Evolutionary conservation across 2,113 vertebrate species (phyloP).

Genomic region (Lophura nycthemera): DNA sequence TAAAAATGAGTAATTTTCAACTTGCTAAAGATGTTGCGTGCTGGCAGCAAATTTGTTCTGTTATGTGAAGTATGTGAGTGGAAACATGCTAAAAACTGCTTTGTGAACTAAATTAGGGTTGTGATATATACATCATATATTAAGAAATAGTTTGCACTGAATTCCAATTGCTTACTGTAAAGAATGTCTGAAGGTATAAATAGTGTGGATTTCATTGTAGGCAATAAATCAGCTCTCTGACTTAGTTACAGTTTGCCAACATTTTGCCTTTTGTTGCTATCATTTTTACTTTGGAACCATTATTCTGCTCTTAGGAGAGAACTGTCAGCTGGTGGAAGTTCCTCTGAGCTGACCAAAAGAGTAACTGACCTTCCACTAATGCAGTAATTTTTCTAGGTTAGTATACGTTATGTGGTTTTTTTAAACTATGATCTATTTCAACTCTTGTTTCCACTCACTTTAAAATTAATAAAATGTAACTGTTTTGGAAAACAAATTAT

Average conservation of each 20-base stretch:
- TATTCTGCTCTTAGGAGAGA: not conserved
- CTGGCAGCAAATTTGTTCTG: conserved; percentile 1
- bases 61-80: not conserved
- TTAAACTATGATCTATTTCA: not conserved
- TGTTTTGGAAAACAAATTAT: not conserved
- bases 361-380: not conserved
- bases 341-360: not conserved
- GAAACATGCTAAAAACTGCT: conserved; percentile 30
- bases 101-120: conserved; percentile 14
- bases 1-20: not conserved
- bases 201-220: not conserved
- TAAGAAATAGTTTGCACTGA: not conserved
- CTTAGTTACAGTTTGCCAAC: not conserved
- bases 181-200: not conserved
- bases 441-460: not conserved
- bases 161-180: not conserved
- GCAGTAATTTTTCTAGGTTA: not conserved
- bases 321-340: not conserved
- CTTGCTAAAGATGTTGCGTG: not conserved
- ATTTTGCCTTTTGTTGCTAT: not conserved
- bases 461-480: not conserved
- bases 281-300: not conserved
- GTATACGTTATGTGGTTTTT: not conserved
- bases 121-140: not conserved
- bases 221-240: not conserved